These are phyloP conservation scores for Mactromeris polynyma DNA, from an alignment of 2,888 invertebrate species.

Conservation along the genomic window DNA sequence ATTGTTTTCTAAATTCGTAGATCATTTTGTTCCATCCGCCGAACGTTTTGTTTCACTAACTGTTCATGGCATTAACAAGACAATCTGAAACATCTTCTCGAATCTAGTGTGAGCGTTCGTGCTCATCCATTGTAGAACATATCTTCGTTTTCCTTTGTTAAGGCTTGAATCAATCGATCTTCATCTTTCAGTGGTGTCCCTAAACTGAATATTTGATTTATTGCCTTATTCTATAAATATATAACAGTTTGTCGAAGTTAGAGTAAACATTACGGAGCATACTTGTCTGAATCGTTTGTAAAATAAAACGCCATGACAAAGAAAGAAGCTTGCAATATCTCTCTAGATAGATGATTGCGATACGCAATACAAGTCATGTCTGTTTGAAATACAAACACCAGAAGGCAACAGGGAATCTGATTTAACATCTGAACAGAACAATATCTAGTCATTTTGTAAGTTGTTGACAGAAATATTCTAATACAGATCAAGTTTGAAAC, in stretches of 20 bases:
- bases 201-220: not conserved
- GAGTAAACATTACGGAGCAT: not conserved
- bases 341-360: too few relatives aligned
- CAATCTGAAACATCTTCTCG: not conserved
- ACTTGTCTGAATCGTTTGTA: not conserved
- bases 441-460: too few relatives aligned
- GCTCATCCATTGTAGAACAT: not conserved
- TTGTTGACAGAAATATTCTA: too few relatives aligned
- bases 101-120: not conserved
- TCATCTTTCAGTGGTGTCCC: not conserved
- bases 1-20: too few relatives aligned
- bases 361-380: too few relatives aligned
- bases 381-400: too few relatives aligned
- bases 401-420: too few relatives aligned
- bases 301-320: too few relatives aligned
- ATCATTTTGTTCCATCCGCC: not conserved
- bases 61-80: not conserved
- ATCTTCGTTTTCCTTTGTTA: not conserved
- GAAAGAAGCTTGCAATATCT: too few relatives aligned
- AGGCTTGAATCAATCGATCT: constrained; percentile 5
- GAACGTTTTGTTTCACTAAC: not conserved
- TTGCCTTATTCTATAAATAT: not conserved
- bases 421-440: too few relatives aligned
- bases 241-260: not conserved
- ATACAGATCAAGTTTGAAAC: too few relatives aligned